Conservation (phyloP, 53 echinoderm and acorn worm species). For the Zoroaster sp. region DNA sequence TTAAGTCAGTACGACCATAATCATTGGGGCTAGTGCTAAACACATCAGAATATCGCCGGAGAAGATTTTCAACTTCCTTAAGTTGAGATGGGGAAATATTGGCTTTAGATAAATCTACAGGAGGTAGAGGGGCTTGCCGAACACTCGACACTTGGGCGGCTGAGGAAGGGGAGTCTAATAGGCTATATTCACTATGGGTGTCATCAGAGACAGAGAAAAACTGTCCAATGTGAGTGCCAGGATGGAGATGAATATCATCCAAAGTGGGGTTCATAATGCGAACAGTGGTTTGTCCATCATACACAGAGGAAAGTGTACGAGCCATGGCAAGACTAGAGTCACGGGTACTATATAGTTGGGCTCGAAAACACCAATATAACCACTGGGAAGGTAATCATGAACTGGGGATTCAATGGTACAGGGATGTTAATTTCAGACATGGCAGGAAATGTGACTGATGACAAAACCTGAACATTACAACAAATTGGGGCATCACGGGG, state of each 20-base stretch:
- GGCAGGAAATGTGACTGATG: constrained; percentile 14
- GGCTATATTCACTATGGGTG: neutral
- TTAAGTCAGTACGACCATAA: constrained; percentile 50
- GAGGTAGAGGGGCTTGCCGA: neutral
- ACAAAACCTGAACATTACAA: constrained; percentile 4
- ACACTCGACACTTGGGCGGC: neutral
- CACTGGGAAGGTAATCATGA: neutral
- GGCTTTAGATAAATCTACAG: constrained; percentile 24
- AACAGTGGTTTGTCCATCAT: constrained; percentile 5
- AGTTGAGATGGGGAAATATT: constrained; percentile 32
- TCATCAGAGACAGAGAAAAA: constrained; percentile 45
- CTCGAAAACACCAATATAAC: constrained; percentile 42
- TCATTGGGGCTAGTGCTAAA: constrained; percentile 45
- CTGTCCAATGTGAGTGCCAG: constrained; percentile 37
- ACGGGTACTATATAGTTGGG: no score
- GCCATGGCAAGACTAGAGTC: constrained; percentile 35
- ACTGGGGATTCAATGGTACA: neutral
- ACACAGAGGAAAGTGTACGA: constrained; percentile 7
- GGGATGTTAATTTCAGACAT: constrained; percentile 41
- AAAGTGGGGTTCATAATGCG: constrained; percentile 43
- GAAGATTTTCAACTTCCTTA: neutral
- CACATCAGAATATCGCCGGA: constrained; percentile 17
- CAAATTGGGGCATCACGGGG: constrained; percentile 36
- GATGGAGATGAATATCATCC: neutral
- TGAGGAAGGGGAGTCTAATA: neutral